A percentile compares a stretch with the other conserved stretches of the same genome.
These are phyloP conservation scores for Procambarus virginalis DNA, from an alignment of 1,140 invertebrate species.

Conservation along the genomic window DNA sequence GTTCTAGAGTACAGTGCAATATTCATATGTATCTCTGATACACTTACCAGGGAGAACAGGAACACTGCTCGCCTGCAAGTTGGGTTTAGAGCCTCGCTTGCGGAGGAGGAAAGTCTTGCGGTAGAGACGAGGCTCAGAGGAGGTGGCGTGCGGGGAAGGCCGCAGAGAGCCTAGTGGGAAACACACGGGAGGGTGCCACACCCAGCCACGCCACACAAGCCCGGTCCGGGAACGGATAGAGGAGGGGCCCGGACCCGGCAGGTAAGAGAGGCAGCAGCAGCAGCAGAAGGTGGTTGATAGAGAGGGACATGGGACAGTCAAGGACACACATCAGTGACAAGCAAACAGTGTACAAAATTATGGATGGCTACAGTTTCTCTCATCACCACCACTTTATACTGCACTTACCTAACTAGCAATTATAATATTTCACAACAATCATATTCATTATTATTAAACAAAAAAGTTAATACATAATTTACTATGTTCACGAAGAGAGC, in stretches of 20 bases:
- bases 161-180: conserved; percentile 57
- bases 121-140: conserved; percentile 65
- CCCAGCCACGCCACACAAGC: conserved; percentile 50
- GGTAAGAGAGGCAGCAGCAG: conserved; percentile 52
- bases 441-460: too few species aligned
- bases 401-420: too few species aligned
- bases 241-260: conserved; percentile 34
- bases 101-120: conserved; percentile 62
- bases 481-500: too few species aligned
- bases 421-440: too few species aligned
- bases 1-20: not conserved
- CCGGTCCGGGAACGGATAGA: conserved; percentile 45
- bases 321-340: conserved; percentile 53
- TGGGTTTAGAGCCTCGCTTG: conserved; percentile 59
- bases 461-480: too few species aligned
- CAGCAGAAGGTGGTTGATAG: conserved; percentile 16
- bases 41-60: conserved; percentile 57
- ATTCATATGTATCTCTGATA: not conserved
- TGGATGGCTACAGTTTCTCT: conserved; percentile 25
- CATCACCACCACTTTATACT: not conserved
- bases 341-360: conserved; percentile 17
- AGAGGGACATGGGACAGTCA: conserved; percentile 41
- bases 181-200: conserved; percentile 54
- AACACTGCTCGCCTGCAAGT: conserved; percentile 57
- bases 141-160: conserved; percentile 51